phyloP scores from a whole-genome alignment of 2,797 vertebrate genomes.

The Adrianichthys oophorus region DNA sequence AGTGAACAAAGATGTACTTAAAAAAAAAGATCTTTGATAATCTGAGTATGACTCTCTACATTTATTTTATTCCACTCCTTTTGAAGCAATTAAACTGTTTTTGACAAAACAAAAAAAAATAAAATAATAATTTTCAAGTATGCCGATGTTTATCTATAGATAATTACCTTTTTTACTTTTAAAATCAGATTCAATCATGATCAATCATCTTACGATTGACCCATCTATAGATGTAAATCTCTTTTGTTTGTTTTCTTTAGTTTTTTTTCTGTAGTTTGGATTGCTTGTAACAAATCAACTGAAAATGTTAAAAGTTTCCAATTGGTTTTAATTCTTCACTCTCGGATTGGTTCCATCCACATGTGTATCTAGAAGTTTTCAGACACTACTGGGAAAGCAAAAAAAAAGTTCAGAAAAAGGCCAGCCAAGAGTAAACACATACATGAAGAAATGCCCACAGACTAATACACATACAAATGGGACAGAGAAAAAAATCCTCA shows the following conservation, averaged over 20 bases:
- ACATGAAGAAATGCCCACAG: conserved; percentile 7
- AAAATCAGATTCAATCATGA: no score
- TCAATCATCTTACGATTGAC: no score
- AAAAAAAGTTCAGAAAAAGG: conserved; percentile 11
- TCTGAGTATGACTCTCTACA: no score
- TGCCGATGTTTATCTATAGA: no score
- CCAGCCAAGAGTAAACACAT: conserved; percentile 25
- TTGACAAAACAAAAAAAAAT: no score
- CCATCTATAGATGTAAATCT: no score
- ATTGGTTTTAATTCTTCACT: not conserved
- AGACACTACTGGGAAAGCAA: conserved; percentile 14
- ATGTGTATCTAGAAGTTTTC: conserved; percentile 20
- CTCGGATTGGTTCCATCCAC: conserved; percentile 14
- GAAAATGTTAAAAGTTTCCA: no score
- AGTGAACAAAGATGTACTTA: not conserved
- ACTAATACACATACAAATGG: conserved; percentile 32
- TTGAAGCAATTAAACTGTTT: not conserved
- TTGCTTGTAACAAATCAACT: no score
- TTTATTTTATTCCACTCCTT: no score
- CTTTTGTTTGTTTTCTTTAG: not conserved
- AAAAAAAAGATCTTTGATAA: not conserved
- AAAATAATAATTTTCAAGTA: no score
- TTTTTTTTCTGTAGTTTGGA: not conserved
- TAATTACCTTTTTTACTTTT: no score
- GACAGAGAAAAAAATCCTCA: no score